Conservation (phyloP, 2,113 vertebrate species). For the Spea bombifrons region DNA sequence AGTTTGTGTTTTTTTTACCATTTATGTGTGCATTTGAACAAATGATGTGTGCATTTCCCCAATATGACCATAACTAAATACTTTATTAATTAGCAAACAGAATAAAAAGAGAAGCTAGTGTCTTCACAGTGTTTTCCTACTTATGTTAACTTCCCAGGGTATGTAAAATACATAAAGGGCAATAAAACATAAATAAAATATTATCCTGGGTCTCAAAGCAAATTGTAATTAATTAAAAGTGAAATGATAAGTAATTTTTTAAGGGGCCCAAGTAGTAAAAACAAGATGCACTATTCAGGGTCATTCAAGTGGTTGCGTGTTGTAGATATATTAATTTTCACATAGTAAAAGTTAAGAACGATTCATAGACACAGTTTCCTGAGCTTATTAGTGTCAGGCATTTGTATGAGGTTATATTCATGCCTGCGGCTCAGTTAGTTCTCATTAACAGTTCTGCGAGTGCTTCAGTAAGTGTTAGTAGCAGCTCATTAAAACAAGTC, state of each 20-base stretch:
- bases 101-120: too few relatives aligned
- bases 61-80: too few relatives aligned
- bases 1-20: too few relatives aligned
- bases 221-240: too few relatives aligned
- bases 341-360: constrained; percentile 17
- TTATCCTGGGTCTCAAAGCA: too few relatives aligned
- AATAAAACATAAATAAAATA: too few relatives aligned
- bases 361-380: background rate
- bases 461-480: constrained; percentile 24
- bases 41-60: too few relatives aligned
- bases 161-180: too few relatives aligned
- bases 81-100: too few relatives aligned
- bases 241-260: background rate
- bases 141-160: too few relatives aligned
- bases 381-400: constrained; percentile 17
- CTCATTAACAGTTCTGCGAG: constrained; percentile 14
- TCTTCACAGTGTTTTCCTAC: too few relatives aligned
- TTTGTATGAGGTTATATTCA: constrained; percentile 9
- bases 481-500: constrained; percentile 35
- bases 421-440: constrained; percentile 16
- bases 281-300: background rate
- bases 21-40: too few relatives aligned
- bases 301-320: background rate
- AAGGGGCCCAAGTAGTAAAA: background rate
- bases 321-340: constrained; percentile 11